A percentile compares a stretch with the other conserved stretches of the same genome.
Evolutionary conservation across 2,797 vertebrate genomes (phyloP).

Genomic region (Anniella stebbinsi): DNA sequence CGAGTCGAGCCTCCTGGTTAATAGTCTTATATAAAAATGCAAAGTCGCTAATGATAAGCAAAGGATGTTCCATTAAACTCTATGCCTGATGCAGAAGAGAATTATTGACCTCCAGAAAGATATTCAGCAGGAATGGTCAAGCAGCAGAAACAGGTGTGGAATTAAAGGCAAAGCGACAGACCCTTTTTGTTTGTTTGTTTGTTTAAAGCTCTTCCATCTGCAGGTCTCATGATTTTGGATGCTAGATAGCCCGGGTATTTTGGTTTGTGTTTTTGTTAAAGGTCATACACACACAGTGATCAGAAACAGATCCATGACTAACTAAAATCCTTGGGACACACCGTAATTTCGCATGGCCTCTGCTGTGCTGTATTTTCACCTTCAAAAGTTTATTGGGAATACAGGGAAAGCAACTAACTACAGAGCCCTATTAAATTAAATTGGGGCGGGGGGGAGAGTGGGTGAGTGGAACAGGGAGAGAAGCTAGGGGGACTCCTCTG

Average conservation of each 20-base stretch:
- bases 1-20: conserved; percentile 37
- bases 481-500: background rate
- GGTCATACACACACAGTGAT: background rate
- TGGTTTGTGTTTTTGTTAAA: background rate
- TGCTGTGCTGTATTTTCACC: background rate
- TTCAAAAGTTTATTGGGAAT: rapidly evolving
- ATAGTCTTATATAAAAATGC: conserved; percentile 57
- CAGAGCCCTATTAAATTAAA: background rate
- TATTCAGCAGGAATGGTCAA: conserved; percentile 39
- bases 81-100: background rate
- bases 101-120: conserved; percentile 11
- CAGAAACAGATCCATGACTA: background rate
- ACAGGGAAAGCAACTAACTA: conserved; percentile 26
- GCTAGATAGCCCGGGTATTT: conserved; percentile 23
- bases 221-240: conserved; percentile 40
- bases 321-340: background rate
- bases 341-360: background rate
- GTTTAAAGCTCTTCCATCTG: conserved; percentile 44
- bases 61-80: conserved; percentile 66
- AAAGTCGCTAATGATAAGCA: conserved; percentile 68
- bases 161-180: conserved; percentile 51
- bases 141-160: conserved; percentile 66
- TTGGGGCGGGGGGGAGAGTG: background rate
- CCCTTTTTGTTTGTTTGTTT: background rate
- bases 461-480: background rate